A percentile compares a stretch with the other conserved stretches of the same genome.
Conservation (phyloP, 2,888 invertebrate species). For the Drosophila picticornis region DNA sequence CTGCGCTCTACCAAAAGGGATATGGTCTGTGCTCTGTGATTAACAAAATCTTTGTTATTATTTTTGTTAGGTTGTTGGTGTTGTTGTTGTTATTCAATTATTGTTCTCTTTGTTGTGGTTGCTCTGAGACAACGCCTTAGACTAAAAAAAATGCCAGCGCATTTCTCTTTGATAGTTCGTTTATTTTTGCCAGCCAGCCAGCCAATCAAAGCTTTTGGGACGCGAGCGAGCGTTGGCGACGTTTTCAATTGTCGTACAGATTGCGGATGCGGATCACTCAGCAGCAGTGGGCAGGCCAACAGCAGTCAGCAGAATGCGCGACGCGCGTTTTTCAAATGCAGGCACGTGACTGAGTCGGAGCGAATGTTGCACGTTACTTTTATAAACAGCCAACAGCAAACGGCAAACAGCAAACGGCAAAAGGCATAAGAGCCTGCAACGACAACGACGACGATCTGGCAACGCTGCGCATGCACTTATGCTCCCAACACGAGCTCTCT, state of each 20-base stretch:
- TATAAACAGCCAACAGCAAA: slow-evolving; percentile 64
- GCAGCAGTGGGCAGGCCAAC: slow-evolving; percentile 41
- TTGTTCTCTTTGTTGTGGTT: slow-evolving; percentile 8
- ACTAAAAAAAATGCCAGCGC: slow-evolving; percentile 40
- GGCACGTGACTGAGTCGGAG: slow-evolving; percentile 80
- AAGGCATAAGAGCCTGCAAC: not conserved
- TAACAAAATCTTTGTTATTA: slow-evolving; percentile 23
- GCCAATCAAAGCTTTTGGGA: slow-evolving; percentile 64
- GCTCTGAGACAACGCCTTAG: slow-evolving; percentile 52
- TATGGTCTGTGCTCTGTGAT: slow-evolving; percentile 40
- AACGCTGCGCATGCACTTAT: slow-evolving; percentile 62
- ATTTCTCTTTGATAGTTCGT: slow-evolving; percentile 32
- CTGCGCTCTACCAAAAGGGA: slow-evolving; percentile 61
- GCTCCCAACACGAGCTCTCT: slow-evolving; percentile 34
- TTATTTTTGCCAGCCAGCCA: slow-evolving; percentile 29
- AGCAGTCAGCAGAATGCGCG: slow-evolving; percentile 50
- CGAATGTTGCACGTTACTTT: slow-evolving; percentile 68
- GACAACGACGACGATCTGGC: slow-evolving; percentile 57
- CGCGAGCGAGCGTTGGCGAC: slow-evolving; percentile 36
- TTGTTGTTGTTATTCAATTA: slow-evolving; percentile 1
- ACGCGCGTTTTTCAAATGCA: slow-evolving; percentile 68
- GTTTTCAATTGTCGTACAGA: slow-evolving; percentile 47
- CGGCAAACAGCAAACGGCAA: not conserved
- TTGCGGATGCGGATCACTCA: slow-evolving; percentile 72
- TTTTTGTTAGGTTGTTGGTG: not conserved